Evolutionary conservation across 2,113 vertebrate genomes (phyloP), one percentile per base, ranked within the genome.

Genomic region (Polypterus senegalus): DNA sequence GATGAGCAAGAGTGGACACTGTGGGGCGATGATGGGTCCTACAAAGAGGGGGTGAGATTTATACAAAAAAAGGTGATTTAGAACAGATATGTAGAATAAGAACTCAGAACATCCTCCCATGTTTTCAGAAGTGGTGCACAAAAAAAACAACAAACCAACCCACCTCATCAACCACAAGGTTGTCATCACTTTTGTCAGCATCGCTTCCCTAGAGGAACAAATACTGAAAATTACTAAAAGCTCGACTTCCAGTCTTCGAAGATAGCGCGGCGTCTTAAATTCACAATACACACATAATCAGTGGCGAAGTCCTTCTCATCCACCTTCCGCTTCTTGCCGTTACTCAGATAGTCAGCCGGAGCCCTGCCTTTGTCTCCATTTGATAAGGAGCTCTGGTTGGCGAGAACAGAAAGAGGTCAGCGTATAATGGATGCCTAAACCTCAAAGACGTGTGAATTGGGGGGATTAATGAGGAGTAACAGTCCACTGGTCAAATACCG

Each of bases 181-280:
- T 93, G 80, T 95, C 92, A 61, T 95, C 92, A 3, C 92, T 95
- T 69, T 92, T 93, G 71, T 95, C 92, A 0, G 86, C 92, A 3
- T 95, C 92, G 0, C 92, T 94, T 73, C 90, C 92, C 92, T 95
- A 78, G 44, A 62, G 68, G 0, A 0, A 1, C 45, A 43, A 60
- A 47, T 3, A 58, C 8, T 49, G 65, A 66, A 63, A 68, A 56
- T 8, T 53, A 9, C 10, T 27, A 27, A 27, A 27, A 27, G 27
- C 27, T 27, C 27, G 2, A 27, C 27, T 27, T 27, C 27, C 27
- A 27, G 27, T 27, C 27, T 27, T 27, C 2, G 27, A 27, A 2
- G 27, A 27, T 27, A 27, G 27, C 27, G 27, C 2, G 27, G 27
- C 27, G 27, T 27, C 27, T 27, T 27, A 27, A 27, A 27, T 27